Conservation (phyloP, 2,797 vertebrate species). For the Etheostoma perlongum region DNA sequence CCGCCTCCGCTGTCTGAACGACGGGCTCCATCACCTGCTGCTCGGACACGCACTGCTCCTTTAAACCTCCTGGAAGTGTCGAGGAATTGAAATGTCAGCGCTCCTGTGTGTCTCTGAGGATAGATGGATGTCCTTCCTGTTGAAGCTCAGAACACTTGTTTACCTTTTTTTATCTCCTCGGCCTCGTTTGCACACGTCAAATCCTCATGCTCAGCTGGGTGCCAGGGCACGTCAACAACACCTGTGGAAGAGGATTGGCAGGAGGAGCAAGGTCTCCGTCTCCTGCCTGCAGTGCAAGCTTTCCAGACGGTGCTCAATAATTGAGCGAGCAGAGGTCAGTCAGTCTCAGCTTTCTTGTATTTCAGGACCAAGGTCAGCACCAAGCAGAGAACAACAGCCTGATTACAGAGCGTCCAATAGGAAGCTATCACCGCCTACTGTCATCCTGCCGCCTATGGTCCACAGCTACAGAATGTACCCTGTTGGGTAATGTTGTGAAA, state of each 20-base stretch:
- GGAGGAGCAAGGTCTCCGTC: conserved; percentile 31
- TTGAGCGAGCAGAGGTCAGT: conserved; percentile 29
- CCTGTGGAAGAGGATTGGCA: conserved; percentile 37
- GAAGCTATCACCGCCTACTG: not conserved
- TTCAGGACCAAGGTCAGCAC: conserved; percentile 50
- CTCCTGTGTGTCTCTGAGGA: conserved; percentile 5
- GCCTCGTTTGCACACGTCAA: conserved; percentile 57
- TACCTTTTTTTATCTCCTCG: conserved; percentile 50
- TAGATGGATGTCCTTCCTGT: not conserved
- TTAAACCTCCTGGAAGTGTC: not conserved
- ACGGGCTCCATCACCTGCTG: conserved; percentile 58
- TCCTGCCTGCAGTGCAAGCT: conserved; percentile 30
- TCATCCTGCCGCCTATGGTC: not conserved
- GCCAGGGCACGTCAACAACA: conserved; percentile 64
- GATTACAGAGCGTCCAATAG: not conserved
- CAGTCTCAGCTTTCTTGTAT: conserved; percentile 17
- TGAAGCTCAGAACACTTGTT: conserved; percentile 35
- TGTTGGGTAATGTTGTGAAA: not conserved
- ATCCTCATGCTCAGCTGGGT: conserved; percentile 62
- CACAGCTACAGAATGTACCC: not conserved
- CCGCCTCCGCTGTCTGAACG: conserved; percentile 33
- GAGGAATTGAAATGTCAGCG: conserved; percentile 17
- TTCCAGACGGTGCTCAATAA: conserved; percentile 35
- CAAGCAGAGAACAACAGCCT: conserved; percentile 3
- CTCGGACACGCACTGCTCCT: not conserved